phyloP scores from a whole-genome alignment of 2,888 invertebrate genomes.

The Cheiracanthium punctorium region DNA sequence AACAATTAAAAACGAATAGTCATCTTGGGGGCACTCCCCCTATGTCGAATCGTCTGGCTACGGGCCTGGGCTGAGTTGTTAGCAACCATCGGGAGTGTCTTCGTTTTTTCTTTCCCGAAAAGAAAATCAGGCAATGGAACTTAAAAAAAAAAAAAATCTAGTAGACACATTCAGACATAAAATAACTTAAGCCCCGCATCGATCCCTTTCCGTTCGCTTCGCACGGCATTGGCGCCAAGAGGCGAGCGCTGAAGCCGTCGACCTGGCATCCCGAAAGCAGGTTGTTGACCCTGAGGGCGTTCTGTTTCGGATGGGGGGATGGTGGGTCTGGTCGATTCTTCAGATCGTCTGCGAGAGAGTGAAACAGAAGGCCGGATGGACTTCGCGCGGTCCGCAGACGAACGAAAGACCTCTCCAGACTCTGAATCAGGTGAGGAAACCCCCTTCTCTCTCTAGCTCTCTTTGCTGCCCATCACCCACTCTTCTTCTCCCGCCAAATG shows the following conservation, averaged over 20 bases:
- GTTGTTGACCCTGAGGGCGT: constrained; percentile 57
- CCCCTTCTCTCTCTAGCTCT: background rate
- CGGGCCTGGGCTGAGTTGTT: no score
- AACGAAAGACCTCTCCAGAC: constrained; percentile 41
- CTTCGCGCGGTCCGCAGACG: constrained; percentile 27
- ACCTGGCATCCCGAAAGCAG: constrained; percentile 44
- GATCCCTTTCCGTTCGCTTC: constrained; percentile 30
- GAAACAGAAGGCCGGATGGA: constrained; percentile 32
- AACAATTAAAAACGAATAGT: no score
- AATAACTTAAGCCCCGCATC: no score
- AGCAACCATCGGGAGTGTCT: no score
- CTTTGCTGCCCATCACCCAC: no score
- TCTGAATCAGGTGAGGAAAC: constrained; percentile 54
- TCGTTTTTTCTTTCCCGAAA: no score
- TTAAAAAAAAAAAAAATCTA: no score
- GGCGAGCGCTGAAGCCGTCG: constrained; percentile 17
- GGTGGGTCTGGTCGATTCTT: constrained; percentile 59
- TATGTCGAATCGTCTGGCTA: no score
- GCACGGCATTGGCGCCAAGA: constrained; percentile 17
- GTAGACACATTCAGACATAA: no score
- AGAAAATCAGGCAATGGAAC: no score
- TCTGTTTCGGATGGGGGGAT: constrained; percentile 29
- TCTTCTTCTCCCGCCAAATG: constrained; percentile 42
- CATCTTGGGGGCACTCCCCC: no score
- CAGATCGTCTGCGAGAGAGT: constrained; percentile 37